phyloP scores from a whole-genome alignment of 2,888 invertebrate genomes.

The Idaea aversata region DNA sequence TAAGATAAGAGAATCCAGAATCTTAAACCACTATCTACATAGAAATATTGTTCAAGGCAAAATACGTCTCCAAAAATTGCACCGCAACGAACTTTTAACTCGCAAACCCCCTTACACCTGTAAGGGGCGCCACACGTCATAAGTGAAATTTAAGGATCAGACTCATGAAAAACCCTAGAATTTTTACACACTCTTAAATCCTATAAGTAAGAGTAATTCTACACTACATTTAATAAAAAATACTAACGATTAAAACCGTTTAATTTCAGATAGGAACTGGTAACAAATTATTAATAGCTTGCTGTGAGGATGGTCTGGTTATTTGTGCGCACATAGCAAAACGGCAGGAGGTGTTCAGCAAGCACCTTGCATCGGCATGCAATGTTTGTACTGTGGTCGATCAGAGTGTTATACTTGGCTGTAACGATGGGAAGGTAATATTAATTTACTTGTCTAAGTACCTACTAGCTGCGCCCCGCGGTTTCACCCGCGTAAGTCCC shows the following conservation, averaged over 20 bases:
- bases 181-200: background rate
- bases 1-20: too few species aligned
- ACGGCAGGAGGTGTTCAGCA: constrained; percentile 64
- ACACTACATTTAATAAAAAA: constrained; percentile 5
- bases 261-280: constrained; percentile 78
- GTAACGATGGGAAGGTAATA: constrained; percentile 79
- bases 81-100: too few species aligned
- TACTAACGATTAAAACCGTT: constrained; percentile 17
- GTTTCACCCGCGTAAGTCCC: too few species aligned
- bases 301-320: constrained; percentile 82
- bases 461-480: background rate
- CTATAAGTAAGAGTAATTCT: background rate
- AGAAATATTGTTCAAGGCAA: too few species aligned
- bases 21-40: too few species aligned
- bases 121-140: too few species aligned
- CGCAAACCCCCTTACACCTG: too few species aligned
- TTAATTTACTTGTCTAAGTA: background rate
- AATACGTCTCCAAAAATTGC: too few species aligned
- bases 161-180: too few species aligned
- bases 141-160: too few species aligned
- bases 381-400: constrained; percentile 79
- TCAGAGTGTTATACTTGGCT: constrained; percentile 76
- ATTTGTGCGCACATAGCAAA: constrained; percentile 78
- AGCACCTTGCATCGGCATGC: constrained; percentile 70
- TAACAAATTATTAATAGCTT: constrained; percentile 81